Conservation (phyloP, 2,888 invertebrate species). For the Troides oblongomaculatus region DNA sequence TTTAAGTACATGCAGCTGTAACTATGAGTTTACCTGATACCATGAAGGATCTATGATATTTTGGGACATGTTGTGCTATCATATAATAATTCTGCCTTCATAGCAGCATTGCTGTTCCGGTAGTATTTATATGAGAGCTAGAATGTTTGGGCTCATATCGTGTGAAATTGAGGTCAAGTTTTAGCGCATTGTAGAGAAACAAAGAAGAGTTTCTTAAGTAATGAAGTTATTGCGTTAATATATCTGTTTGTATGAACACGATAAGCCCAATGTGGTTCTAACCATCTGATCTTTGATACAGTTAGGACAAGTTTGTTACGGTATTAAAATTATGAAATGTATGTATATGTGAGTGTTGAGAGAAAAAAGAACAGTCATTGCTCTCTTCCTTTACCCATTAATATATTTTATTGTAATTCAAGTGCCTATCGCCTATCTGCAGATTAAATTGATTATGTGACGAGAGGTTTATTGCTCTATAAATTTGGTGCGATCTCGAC, state of each 20-base stretch:
- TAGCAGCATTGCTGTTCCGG: neutral
- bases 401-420: constrained; percentile 38
- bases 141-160: neutral
- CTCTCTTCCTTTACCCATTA: constrained; percentile 14
- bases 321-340: too few relatives aligned
- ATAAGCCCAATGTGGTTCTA: too few relatives aligned
- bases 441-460: constrained; percentile 71
- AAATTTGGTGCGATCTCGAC: constrained; percentile 52
- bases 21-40: neutral
- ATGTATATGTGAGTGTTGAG: neutral
- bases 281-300: too few relatives aligned
- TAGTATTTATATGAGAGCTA: neutral
- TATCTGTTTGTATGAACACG: too few relatives aligned
- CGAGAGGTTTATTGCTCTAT: constrained; percentile 64
- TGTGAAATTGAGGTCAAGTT: neutral
- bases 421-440: constrained; percentile 39
- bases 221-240: too few relatives aligned
- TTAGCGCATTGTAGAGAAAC: neutral
- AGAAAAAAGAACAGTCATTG: constrained; percentile 2
- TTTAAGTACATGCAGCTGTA: too few relatives aligned
- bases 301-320: too few relatives aligned
- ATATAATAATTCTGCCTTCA: neutral
- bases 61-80: neutral
- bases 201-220: neutral
- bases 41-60: neutral